Conservation (phyloP, 2,888 invertebrate species). For the Onchidella celtica region DNA sequence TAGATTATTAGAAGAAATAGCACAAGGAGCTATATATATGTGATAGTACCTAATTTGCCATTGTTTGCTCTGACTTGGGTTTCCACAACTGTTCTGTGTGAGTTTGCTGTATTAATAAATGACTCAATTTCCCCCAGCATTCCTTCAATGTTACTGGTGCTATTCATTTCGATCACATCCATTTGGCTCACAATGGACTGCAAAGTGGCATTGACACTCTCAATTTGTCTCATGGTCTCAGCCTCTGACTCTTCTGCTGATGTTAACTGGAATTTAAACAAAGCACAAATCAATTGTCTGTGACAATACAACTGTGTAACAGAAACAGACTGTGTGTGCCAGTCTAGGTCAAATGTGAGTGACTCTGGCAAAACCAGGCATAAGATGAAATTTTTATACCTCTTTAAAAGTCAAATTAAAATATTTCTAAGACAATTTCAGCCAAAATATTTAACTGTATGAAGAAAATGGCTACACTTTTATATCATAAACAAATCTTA, state of each 20-base stretch:
- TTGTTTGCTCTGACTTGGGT: neutral
- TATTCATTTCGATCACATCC: neutral
- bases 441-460: no score
- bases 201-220: neutral
- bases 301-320: no score
- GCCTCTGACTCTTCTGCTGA: constrained; percentile 1
- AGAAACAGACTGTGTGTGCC: no score
- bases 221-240: neutral
- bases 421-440: no score
- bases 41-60: constrained; percentile 11
- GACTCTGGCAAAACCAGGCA: no score
- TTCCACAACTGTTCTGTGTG: constrained; percentile 10
- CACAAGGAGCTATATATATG: no score
- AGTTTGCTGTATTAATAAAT: neutral
- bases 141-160: constrained; percentile 7
- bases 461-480: no score
- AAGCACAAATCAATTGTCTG: neutral
- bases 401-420: no score
- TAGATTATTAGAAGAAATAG: no score
- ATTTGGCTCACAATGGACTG: neutral
- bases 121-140: neutral
- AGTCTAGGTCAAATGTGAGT: no score
- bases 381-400: no score
- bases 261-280: constrained; percentile 1
- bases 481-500: no score